Evolutionary conservation across 2,888 invertebrate species (phyloP).

Genomic region (Mimachlamys varia): DNA sequence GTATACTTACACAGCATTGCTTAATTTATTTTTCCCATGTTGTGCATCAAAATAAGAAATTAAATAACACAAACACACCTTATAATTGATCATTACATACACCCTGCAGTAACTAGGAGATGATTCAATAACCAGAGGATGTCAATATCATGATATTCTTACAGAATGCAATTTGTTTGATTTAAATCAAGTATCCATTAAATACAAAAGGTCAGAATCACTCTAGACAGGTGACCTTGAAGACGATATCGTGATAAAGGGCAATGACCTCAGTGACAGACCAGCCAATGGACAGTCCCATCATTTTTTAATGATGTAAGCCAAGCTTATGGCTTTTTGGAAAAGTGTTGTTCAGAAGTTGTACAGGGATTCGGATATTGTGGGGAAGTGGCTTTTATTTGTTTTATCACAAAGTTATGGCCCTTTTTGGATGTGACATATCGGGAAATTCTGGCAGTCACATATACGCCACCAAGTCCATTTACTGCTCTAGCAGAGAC

Average conservation of each 20-base stretch:
- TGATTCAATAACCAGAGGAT: no score
- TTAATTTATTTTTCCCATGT: no score
- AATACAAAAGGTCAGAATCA: background rate
- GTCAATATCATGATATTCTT: no score
- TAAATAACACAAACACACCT: no score
- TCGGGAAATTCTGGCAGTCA: background rate
- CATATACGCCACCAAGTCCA: background rate
- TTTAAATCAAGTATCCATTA: no score
- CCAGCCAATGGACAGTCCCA: background rate
- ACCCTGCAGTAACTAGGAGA: no score
- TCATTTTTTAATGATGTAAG: background rate
- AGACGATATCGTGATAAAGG: background rate
- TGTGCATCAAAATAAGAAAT: no score
- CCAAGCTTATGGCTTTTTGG: background rate
- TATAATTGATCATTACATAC: no score
- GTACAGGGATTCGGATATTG: background rate
- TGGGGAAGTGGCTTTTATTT: background rate
- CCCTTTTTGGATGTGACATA: background rate
- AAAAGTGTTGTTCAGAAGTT: background rate
- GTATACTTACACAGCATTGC: no score
- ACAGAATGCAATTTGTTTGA: no score
- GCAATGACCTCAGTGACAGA: background rate
- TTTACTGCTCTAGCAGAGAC: background rate
- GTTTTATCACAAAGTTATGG: background rate
- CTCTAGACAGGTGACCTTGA: background rate